Percentiles rank a stretch among this genome's conserved stretches.
These are phyloP conservation scores for Oncorhynchus nerka DNA, from an alignment of 2,113 vertebrate genomes.

Conservation along the genomic window DNA sequence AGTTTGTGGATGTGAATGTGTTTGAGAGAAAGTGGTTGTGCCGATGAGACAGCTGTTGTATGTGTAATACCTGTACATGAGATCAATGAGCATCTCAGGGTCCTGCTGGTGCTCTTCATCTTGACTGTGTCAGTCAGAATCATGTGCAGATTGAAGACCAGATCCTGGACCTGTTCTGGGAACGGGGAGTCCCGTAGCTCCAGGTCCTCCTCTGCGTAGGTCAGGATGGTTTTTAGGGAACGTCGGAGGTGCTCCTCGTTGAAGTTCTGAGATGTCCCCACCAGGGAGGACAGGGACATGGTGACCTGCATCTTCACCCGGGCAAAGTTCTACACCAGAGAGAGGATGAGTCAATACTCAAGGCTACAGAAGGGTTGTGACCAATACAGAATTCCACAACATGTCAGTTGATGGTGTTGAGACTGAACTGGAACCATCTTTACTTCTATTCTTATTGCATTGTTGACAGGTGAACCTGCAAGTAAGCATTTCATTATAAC, in stretches of 20 bases:
- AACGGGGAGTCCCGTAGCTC: conserved; percentile 86
- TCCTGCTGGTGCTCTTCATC: conserved; percentile 93
- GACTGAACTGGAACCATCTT: not conserved
- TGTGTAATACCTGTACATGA: conserved; percentile 86
- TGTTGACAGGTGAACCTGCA: no score
- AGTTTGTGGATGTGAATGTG: no score
- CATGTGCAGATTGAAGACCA: conserved; percentile 94
- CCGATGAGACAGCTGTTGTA: not conserved
- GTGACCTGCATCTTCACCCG: conserved; percentile 95
- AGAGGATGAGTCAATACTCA: not conserved
- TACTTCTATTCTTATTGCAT: not conserved
- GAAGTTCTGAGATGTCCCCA: conserved; percentile 85
- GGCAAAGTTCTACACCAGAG: conserved; percentile 82
- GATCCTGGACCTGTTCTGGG: conserved; percentile 90
- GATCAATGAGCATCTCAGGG: conserved; percentile 90
- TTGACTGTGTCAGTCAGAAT: conserved; percentile 93
- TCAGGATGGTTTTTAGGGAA: conserved; percentile 89
- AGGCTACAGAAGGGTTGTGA: not conserved
- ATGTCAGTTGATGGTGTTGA: not conserved
- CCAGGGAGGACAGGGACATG: conserved; percentile 89
- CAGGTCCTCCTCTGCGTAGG: conserved; percentile 86
- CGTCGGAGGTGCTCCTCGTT: conserved; percentile 87
- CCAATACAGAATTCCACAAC: not conserved
- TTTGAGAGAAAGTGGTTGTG: not conserved
- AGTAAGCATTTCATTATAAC: no score